Percentiles rank a stretch among this genome's conserved stretches.
These are phyloP conservation scores for Papilio demoleus DNA, from an alignment of 2,888 invertebrate species.

Conservation along the genomic window DNA sequence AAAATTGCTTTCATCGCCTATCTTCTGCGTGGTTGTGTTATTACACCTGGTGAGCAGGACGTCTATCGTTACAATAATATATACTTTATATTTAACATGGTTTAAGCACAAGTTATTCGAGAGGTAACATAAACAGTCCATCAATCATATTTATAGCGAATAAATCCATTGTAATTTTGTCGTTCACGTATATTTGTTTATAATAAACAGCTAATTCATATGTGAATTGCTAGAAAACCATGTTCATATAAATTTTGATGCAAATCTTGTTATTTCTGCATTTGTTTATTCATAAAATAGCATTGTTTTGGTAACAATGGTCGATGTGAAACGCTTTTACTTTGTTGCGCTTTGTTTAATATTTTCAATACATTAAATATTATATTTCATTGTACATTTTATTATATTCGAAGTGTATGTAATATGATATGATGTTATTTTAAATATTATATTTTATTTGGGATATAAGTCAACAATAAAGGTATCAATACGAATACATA, in stretches of 20 bases:
- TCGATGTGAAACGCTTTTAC: conserved; percentile 20
- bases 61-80: too few relatives aligned
- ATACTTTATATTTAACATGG: too few relatives aligned
- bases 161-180: conserved; percentile 4
- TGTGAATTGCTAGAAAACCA: conserved; percentile 12
- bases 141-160: neutral
- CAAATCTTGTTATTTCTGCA: conserved; percentile 22
- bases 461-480: too few relatives aligned
- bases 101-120: too few relatives aligned
- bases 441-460: too few relatives aligned
- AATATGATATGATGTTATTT: too few relatives aligned
- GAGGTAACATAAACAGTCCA: too few relatives aligned
- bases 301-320: conserved; percentile 23
- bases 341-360: conserved; percentile 18
- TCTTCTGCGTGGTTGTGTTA: too few relatives aligned
- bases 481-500: too few relatives aligned
- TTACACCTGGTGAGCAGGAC: too few relatives aligned
- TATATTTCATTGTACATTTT: conserved; percentile 16
- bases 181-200: neutral
- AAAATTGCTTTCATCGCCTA: too few relatives aligned
- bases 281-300: conserved; percentile 20
- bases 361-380: neutral
- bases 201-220: conserved; percentile 2
- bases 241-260: conserved; percentile 18
- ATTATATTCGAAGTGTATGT: neutral